Percentiles rank a stretch among this genome's conserved stretches.
Conservation (phyloP, 1,140 invertebrate species). For the Drosophila novamexicana region DNA sequence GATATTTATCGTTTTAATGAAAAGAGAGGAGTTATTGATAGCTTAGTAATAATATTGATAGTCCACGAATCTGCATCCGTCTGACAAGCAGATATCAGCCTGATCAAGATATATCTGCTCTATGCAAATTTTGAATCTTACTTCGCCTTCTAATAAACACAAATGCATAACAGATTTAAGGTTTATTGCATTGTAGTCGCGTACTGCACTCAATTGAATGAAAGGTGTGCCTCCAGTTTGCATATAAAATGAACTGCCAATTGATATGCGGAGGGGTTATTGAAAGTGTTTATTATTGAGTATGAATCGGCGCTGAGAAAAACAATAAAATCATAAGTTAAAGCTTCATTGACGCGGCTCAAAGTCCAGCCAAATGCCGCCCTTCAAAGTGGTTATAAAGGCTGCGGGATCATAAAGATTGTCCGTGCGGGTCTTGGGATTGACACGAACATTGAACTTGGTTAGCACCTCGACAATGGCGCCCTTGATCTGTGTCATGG, state of each 20-base stretch:
- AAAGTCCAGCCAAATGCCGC: conserved; percentile 69
- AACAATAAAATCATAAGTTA: no score
- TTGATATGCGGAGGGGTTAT: neutral
- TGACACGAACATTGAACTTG: conserved; percentile 60
- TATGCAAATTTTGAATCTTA: no score
- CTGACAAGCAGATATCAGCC: no score
- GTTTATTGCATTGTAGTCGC: neutral
- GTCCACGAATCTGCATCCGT: no score
- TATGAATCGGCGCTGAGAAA: neutral
- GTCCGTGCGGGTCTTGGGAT: conserved; percentile 68
- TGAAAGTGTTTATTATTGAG: neutral
- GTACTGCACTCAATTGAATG: neutral
- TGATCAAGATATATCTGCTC: no score
- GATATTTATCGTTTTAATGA: no score
- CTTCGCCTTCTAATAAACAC: no score
- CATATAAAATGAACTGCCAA: conserved; percentile 2
- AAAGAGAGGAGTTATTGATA: no score
- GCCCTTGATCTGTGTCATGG: conserved; percentile 67
- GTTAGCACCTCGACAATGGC: conserved; percentile 64
- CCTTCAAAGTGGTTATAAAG: conserved; percentile 42
- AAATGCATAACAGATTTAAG: no score
- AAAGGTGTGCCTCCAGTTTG: neutral
- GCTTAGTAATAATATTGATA: no score
- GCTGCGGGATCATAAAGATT: conserved; percentile 39
- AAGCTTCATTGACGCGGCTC: conserved; percentile 34